These are phyloP conservation scores for Recurvirostra avosetta DNA, from an alignment of 2,113 vertebrate species.

Conservation along the genomic window DNA sequence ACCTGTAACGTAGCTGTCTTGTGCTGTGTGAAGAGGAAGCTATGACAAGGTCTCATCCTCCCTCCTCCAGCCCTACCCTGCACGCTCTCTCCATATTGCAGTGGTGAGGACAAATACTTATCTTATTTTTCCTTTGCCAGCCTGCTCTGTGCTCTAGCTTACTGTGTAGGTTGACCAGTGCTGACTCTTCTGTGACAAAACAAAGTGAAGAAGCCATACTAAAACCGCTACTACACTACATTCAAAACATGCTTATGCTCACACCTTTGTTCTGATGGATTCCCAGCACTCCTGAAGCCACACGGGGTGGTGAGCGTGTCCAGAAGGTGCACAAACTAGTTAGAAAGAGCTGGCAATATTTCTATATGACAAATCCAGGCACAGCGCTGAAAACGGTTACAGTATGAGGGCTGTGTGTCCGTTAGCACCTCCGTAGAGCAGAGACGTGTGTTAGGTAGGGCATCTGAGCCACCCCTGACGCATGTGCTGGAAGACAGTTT, in stretches of 20 bases:
- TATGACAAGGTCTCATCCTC: background rate
- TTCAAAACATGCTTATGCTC: background rate
- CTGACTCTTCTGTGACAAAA: background rate
- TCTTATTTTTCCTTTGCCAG: background rate
- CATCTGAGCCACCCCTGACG: background rate
- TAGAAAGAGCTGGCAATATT: background rate
- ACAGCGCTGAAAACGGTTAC: background rate
- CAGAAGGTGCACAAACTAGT: background rate
- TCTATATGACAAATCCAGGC: background rate
- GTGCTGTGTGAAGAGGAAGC: background rate
- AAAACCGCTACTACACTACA: background rate
- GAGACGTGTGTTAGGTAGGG: background rate
- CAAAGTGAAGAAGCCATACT: background rate
- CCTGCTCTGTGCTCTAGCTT: background rate
- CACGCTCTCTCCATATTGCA: rapidly evolving
- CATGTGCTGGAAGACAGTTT: background rate
- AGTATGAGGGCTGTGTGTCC: background rate
- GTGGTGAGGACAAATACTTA: background rate
- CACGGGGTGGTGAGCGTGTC: background rate
- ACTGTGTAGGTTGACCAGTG: background rate
- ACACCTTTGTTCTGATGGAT: background rate
- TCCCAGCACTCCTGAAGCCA: background rate
- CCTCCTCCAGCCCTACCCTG: background rate
- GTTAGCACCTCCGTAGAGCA: background rate
- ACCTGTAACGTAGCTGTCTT: background rate